Conservation (phyloP, 1,140 invertebrate genomes). For the Leptopilina boulardi region DNA sequence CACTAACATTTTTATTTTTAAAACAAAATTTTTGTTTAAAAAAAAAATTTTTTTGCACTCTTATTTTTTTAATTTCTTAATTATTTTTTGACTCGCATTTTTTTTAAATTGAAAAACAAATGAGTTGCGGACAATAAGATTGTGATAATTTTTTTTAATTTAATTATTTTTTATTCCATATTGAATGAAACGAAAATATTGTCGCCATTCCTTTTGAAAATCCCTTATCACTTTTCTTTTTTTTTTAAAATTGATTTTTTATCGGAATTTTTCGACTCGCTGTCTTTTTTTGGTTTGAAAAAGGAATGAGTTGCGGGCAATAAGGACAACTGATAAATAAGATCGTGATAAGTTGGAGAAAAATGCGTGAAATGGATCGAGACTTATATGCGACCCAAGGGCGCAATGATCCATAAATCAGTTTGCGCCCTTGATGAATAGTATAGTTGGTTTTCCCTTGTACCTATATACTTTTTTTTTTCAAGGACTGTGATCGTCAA, state of each 20-base stretch:
- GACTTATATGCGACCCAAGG: not conserved
- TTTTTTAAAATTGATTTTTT: not conserved
- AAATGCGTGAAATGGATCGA: not conserved
- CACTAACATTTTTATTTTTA: too few relatives aligned
- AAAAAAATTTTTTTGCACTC: too few relatives aligned
- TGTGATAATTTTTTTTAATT: too few relatives aligned
- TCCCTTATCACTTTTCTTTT: not conserved
- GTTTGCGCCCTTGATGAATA: not conserved
- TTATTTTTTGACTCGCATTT: too few relatives aligned
- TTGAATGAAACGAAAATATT: too few relatives aligned
- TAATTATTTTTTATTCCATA: too few relatives aligned
- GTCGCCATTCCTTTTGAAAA: not conserved
- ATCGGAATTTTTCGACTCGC: not conserved
- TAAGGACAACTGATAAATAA: not conserved
- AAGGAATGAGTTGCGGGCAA: not conserved
- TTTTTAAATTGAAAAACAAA: too few relatives aligned
- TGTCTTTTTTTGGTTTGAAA: not conserved
- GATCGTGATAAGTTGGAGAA: not conserved
- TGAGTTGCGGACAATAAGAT: too few relatives aligned
- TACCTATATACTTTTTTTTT: not conserved
- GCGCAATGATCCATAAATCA: slow-evolving; percentile 18
- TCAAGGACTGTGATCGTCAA: not conserved
- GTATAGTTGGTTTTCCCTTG: not conserved
- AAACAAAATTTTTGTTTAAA: too few relatives aligned
- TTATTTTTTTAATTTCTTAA: too few relatives aligned